A percentile compares a stretch with the other conserved stretches of the same genome.
These are phyloP conservation scores for Catostylus mosaicus DNA, from an alignment of 30 jellyfish, hydroid and myxozoan species.

Conservation along the genomic window DNA sequence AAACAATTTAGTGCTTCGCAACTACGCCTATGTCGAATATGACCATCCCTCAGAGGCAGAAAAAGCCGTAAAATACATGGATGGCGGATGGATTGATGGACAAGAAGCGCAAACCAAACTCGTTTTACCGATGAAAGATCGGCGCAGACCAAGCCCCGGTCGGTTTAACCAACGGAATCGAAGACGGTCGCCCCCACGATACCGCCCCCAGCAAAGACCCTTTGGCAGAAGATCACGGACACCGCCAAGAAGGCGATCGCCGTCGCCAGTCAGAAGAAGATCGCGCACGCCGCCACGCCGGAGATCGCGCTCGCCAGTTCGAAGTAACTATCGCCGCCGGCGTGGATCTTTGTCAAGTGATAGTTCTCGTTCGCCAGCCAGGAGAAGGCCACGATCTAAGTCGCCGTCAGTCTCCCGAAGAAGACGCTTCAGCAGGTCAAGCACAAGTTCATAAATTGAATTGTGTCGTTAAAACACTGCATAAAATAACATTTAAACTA, in stretches of 20 bases:
- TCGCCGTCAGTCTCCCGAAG: constrained; percentile 88
- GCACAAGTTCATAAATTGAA: constrained; percentile 84
- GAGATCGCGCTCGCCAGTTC: constrained; percentile 79
- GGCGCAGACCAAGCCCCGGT: constrained; percentile 81
- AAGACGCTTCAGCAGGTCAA: constrained; percentile 89
- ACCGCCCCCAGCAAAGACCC: constrained; percentile 59
- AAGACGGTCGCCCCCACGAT: constrained; percentile 79
- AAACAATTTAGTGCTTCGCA: constrained; percentile 77
- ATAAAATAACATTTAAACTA: too few species aligned
- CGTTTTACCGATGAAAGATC: constrained; percentile 76
- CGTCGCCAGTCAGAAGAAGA: constrained; percentile 44
- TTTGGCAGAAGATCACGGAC: constrained; percentile 55
- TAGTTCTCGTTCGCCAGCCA: constrained; percentile 74
- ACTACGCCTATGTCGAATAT: constrained; percentile 92
- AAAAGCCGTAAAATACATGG: constrained; percentile 94
- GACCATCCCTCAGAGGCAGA: constrained; percentile 87
- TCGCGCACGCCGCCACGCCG: constrained; percentile 61
- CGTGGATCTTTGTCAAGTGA: constrained; percentile 82
- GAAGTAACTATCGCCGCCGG: constrained; percentile 76
- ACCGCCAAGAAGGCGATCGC: constrained; percentile 46
- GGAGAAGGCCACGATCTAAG: constrained; percentile 62
- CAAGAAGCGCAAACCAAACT: constrained; percentile 92
- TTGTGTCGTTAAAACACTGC: too few species aligned
- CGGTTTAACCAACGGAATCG: constrained; percentile 68
- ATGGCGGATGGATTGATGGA: constrained; percentile 99